Conservation (phyloP, 2,113 vertebrate genomes). For the Loxodonta africana region DNA sequence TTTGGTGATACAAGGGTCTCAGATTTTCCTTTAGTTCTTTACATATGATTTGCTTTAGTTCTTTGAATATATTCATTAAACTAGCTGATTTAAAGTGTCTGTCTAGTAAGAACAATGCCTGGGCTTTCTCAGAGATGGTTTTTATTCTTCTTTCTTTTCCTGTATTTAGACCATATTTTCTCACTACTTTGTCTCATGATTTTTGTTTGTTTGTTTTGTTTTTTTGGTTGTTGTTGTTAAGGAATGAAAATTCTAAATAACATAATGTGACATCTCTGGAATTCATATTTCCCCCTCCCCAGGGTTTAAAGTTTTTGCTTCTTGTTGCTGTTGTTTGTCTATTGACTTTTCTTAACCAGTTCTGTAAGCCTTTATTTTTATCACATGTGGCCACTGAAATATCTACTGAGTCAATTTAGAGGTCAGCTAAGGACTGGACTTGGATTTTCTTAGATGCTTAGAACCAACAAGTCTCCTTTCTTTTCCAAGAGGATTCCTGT, state of each 20-base stretch:
- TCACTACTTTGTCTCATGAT: not conserved
- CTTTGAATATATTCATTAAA: not conserved
- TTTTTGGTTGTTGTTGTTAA: not conserved
- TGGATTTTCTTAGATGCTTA: too few species aligned
- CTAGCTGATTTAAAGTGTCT: too few species aligned
- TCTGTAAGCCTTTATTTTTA: not conserved
- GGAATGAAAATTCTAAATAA: not conserved
- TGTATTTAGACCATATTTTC: not conserved
- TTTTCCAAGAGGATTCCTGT: not conserved
- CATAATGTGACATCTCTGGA: not conserved
- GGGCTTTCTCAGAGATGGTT: not conserved
- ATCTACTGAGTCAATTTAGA: too few species aligned
- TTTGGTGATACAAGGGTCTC: not conserved
- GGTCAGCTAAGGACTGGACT: not conserved
- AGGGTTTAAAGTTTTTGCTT: fast-evolving
- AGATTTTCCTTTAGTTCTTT: not conserved
- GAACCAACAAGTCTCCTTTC: fast-evolving
- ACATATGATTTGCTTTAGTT: not conserved
- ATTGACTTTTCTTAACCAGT: not conserved
- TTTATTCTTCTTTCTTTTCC: too few species aligned
- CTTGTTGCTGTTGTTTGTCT: not conserved
- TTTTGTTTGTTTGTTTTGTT: too few species aligned
- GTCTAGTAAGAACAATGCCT: too few species aligned
- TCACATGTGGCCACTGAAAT: too few species aligned
- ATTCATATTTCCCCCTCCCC: too few species aligned